Base-by-base conservation (phyloP, 2,113 vertebrate genomes). In the Esox niger region DNA sequence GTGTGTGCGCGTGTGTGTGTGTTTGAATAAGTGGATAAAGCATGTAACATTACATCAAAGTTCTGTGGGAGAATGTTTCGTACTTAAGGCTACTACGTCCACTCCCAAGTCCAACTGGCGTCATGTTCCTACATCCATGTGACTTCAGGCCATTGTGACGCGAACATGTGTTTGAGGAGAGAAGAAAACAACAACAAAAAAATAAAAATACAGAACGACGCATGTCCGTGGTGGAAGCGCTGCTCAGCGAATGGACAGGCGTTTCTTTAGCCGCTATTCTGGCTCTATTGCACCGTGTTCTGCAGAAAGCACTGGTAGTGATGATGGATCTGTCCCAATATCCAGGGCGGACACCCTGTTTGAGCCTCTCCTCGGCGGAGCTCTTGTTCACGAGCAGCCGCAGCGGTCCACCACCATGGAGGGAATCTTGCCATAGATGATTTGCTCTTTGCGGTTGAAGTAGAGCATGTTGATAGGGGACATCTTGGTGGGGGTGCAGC, bases 381-480 rank as follows among this genome's bases (percentile, higher is more conserved):
- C 57, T 21, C 33, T 58, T 11, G 70, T 89, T 98, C 95, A 98
- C 33, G 95, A 98, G 87, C 97, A 99, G 68, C 97, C 97, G 1
- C 97, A 99, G 49, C 96, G 95, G 79, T 99, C 97, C 88, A 99
- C 97, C 76, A 99, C 97, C 97, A 99, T 99, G 81, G 93, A 94
- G 0, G 97, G 97, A 81, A 99, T 98, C 91, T 97, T 99, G 79
- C 97, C 96, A 0, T 98, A 98, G 87, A 98, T 98, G 70, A 99
- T 99, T 88, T 99, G 95, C 90, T 98, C 95, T 70, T 97, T 94
- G 85, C 88, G 90, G 23, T 98, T 98, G 87, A 99, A 99, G 90
- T 98, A 99, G 54, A 99, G 88, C 96, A 99, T 99, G 82, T 98
- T 98, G 90, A 99, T 99, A 71, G 97, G 94, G 11, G 97, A 98